phyloP scores from a whole-genome alignment of 2,888 invertebrate species.

The Tiliacea citrago region DNA sequence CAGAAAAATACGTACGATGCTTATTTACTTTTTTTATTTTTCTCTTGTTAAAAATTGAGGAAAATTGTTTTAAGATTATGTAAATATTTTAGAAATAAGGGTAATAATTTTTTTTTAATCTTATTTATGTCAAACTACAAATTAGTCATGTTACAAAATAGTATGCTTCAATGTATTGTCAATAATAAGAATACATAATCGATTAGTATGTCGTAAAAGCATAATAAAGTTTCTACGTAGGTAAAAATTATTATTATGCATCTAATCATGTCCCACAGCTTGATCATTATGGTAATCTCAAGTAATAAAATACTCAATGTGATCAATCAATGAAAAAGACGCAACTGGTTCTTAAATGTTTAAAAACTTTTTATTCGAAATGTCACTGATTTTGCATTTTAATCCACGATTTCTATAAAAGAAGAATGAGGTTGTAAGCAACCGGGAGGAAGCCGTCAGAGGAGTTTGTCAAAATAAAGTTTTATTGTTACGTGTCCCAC shows the following conservation, averaged over 20 bases:
- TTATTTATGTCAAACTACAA: no score
- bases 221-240: background rate
- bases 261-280: background rate
- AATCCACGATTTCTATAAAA: background rate
- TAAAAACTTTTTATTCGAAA: background rate
- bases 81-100: no score
- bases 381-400: slow-evolving; percentile 10
- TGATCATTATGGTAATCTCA: slow-evolving; percentile 32
- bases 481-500: background rate
- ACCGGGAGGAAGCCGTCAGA: background rate
- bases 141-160: no score
- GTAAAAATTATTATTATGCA: slow-evolving; percentile 8
- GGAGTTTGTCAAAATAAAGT: background rate
- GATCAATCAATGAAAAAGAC: slow-evolving; percentile 5
- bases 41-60: no score
- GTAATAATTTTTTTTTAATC: no score
- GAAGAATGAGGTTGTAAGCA: background rate
- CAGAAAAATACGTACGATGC: no score
- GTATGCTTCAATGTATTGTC: no score
- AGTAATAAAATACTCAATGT: slow-evolving; percentile 26
- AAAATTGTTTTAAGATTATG: no score
- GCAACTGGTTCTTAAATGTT: slow-evolving; percentile 21
- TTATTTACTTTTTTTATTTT: no score
- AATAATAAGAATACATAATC: background rate
- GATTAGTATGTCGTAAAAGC: background rate